phyloP scores from a whole-genome alignment of 2,888 invertebrate species.

The Standfussiana lucernea region DNA sequence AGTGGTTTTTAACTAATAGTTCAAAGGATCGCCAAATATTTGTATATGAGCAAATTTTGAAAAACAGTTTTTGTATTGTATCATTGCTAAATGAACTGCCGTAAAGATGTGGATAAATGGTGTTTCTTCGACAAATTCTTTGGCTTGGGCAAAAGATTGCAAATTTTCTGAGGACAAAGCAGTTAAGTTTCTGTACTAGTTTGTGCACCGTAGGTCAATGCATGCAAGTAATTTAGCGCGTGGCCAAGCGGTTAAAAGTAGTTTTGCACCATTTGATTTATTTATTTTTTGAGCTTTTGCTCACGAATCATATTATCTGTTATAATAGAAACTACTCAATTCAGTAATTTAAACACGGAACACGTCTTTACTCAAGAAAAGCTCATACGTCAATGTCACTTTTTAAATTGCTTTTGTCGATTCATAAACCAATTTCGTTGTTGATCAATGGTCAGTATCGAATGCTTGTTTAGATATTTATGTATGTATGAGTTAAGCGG shows the following conservation, averaged over 20 bases:
- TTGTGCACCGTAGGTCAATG: too few relatives aligned
- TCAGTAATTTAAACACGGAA: neutral
- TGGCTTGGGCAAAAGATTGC: neutral
- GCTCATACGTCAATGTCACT: slow-evolving; percentile 10
- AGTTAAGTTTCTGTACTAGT: neutral
- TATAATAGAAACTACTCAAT: neutral
- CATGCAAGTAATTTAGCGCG: too few relatives aligned
- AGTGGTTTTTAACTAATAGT: neutral
- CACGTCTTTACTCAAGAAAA: neutral
- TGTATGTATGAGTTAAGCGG: neutral
- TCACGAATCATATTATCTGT: neutral
- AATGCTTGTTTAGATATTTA: slow-evolving; percentile 15
- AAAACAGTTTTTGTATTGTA: neutral
- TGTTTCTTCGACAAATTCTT: neutral
- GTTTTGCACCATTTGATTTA: too few relatives aligned
- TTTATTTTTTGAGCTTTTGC: too few relatives aligned
- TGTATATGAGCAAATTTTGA: neutral
- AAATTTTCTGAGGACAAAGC: neutral
- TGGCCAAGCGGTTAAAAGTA: too few relatives aligned
- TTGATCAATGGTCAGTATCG: slow-evolving; percentile 1
- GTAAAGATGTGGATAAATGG: neutral
- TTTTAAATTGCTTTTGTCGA: slow-evolving; percentile 1
- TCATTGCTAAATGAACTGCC: neutral
- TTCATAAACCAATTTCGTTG: slow-evolving; percentile 7
- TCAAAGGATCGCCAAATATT: neutral